Conservation (phyloP, 2,888 invertebrate genomes). For the Agrochola lota region DNA sequence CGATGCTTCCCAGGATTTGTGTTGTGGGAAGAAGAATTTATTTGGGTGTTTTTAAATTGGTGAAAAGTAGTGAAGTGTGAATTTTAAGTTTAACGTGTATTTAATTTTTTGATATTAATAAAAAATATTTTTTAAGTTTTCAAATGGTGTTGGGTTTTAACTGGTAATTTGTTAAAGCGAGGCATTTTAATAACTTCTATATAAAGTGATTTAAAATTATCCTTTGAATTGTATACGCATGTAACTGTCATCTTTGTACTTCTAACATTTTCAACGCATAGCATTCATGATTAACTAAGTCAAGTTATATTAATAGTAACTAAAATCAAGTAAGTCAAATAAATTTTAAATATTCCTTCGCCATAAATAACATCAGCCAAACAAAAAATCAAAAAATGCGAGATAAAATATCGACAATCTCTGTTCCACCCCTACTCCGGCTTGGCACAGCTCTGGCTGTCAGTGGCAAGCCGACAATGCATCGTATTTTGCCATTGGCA, state of each 20-base stretch:
- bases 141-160: neutral
- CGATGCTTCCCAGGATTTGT: constrained; percentile 54
- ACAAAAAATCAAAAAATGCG: neutral
- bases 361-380: neutral
- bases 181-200: neutral
- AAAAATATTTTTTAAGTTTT: neutral
- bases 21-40: constrained; percentile 45
- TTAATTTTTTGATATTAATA: neutral
- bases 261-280: neutral
- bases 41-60: constrained; percentile 43
- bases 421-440: constrained; percentile 66
- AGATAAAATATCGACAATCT: constrained; percentile 62
- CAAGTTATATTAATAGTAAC: neutral
- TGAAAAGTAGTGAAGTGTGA: neutral
- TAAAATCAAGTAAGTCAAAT: neutral
- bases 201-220: neutral
- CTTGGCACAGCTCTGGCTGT: constrained; percentile 69
- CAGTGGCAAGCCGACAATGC: constrained; percentile 68
- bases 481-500: constrained; percentile 66
- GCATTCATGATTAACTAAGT: neutral
- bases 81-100: neutral
- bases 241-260: too few species aligned
- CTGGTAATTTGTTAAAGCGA: neutral
- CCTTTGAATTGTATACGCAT: neutral
- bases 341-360: neutral